Percentiles rank a stretch among this genome's conserved stretches.
phyloP scores from a whole-genome alignment of 1,140 invertebrate species.

The Gonatopus flavifemur region DNA sequence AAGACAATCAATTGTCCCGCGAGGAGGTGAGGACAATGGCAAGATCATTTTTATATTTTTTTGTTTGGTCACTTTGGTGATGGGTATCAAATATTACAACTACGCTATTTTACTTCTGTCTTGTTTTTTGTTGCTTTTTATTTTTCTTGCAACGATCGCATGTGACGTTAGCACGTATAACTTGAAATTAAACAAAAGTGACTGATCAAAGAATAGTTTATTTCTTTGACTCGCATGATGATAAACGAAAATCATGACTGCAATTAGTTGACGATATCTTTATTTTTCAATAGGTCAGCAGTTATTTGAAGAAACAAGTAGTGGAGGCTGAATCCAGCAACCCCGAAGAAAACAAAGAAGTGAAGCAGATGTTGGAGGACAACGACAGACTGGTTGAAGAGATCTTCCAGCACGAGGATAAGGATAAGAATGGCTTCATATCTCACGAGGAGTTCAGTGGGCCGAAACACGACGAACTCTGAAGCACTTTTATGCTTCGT shows the following conservation, averaged over 20 bases:
- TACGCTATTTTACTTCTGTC: no score
- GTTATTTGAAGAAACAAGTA: conserved; percentile 90
- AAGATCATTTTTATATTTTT: conserved; percentile 56
- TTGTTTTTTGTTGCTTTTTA: conserved; percentile 12
- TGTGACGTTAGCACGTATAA: no score
- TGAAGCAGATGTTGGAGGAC: conserved; percentile 83
- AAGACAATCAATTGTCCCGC: conserved; percentile 85
- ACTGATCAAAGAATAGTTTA: no score
- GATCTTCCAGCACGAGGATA: conserved; percentile 96
- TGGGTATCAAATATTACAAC: no score
- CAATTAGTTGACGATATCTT: no score
- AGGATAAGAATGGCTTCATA: conserved; percentile 93
- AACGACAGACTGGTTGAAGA: conserved; percentile 94
- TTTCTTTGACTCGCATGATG: no score
- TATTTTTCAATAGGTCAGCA: conserved; percentile 74
- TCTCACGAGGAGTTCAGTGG: conserved; percentile 95
- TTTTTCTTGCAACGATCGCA: conserved; percentile 25
- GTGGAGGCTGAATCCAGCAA: conserved; percentile 68
- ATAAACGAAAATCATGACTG: no score
- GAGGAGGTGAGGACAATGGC: conserved; percentile 84
- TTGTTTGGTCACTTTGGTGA: conserved; percentile 35
- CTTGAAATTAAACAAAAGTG: no score
- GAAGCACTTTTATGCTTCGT: conserved; percentile 49
- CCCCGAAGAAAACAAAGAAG: conserved; percentile 69
- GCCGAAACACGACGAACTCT: conserved; percentile 96